Conservation (phyloP, 2,888 invertebrate species). For the Lypha dubia region DNA sequence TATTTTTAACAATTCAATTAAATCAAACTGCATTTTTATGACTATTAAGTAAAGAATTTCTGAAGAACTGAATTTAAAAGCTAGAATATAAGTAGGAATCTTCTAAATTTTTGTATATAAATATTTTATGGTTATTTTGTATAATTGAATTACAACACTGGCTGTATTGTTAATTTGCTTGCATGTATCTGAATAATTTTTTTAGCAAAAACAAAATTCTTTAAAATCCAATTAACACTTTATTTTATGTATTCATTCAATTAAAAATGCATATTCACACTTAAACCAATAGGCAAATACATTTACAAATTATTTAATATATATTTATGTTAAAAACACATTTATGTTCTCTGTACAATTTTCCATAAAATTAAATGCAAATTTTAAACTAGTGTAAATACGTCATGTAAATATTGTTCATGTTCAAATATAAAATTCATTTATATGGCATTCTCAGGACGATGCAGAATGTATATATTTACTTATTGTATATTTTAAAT, state of each 20-base stretch:
- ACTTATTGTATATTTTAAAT: background rate
- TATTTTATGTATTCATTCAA: background rate
- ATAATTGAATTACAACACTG: constrained; percentile 1
- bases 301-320: constrained; percentile 32
- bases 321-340: constrained; percentile 29
- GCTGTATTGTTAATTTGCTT: constrained; percentile 18
- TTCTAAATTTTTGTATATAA: background rate
- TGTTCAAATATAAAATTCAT: background rate
- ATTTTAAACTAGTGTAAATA: constrained; percentile 15
- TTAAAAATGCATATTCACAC: background rate
- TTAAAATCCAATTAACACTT: constrained; percentile 48
- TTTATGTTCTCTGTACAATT: background rate
- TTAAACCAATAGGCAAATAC: background rate
- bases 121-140: background rate
- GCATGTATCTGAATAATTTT: background rate
- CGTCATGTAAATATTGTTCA: constrained; percentile 24
- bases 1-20: too few relatives aligned
- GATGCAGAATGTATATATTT: background rate
- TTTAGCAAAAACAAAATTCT: constrained; percentile 11
- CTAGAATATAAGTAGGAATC: background rate
- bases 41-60: too few relatives aligned
- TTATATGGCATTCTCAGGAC: background rate
- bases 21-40: too few relatives aligned
- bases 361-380: constrained; percentile 20
- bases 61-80: background rate